phyloP scores from a whole-genome alignment of 2,888 invertebrate species.

The Chydorus sphaericus region DNA sequence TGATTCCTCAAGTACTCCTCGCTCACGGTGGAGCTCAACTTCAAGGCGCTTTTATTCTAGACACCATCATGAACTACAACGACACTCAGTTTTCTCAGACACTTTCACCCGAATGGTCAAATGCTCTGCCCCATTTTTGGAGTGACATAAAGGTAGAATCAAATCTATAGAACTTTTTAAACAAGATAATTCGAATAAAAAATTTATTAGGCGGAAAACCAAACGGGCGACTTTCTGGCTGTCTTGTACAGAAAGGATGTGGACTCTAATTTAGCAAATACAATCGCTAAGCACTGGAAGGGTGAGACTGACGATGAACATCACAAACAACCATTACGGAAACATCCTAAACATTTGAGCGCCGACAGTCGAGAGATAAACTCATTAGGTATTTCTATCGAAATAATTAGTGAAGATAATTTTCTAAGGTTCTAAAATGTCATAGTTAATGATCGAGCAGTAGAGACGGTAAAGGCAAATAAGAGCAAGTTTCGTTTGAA shows the following conservation, averaged over 20 bases:
- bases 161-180: not conserved
- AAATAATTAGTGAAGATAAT: too few species aligned
- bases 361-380: not conserved
- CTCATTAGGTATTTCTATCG: too few species aligned
- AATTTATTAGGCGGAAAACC: slow-evolving; percentile 17
- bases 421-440: not conserved
- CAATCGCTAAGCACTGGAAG: slow-evolving; percentile 21
- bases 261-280: slow-evolving; percentile 23
- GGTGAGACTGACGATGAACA: too few species aligned
- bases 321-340: not conserved
- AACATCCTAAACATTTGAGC: not conserved
- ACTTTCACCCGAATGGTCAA: slow-evolving; percentile 23
- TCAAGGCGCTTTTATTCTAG: slow-evolving; percentile 27
- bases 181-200: too few species aligned
- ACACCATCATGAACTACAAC: slow-evolving; percentile 28
- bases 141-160: slow-evolving; percentile 11
- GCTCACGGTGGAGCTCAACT: slow-evolving; percentile 17
- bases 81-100: slow-evolving; percentile 24
- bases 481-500: slow-evolving; percentile 20
- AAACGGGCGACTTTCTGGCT: slow-evolving; percentile 26
- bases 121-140: slow-evolving; percentile 20
- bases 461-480: not conserved
- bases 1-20: slow-evolving; percentile 21
- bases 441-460: not conserved
- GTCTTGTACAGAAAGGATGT: slow-evolving; percentile 25